phyloP scores from a whole-genome alignment of 2,888 invertebrate genomes.

The Dinocampus coccinellae region DNA sequence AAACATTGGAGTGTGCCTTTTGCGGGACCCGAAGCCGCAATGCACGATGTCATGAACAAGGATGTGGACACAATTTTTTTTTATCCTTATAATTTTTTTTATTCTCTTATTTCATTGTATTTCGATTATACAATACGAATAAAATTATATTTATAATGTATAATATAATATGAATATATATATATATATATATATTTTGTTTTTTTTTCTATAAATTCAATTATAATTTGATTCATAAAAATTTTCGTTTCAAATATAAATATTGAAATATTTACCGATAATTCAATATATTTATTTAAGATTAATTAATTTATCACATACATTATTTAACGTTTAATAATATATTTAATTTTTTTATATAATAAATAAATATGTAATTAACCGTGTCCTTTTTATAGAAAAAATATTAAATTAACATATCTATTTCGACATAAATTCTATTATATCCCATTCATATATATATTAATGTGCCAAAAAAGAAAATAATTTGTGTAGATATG shows the following conservation, averaged over 20 bases:
- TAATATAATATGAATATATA: not conserved
- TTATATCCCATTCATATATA: not conserved
- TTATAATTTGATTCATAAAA: not conserved
- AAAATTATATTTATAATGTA: slow-evolving; percentile 13
- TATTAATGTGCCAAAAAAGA: not conserved
- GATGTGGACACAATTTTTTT: not conserved
- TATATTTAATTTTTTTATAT: too few species aligned
- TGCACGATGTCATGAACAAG: not conserved
- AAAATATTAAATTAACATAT: not conserved
- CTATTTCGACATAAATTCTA: slow-evolving; percentile 1
- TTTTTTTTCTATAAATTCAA: not conserved
- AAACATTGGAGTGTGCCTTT: slow-evolving; percentile 35
- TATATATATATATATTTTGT: not conserved
- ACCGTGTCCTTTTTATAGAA: too few species aligned
- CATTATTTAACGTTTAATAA: too few species aligned
- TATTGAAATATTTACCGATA: too few species aligned
- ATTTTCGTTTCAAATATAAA: too few species aligned
- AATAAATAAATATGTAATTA: too few species aligned
- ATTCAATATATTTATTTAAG: too few species aligned
- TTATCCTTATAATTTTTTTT: too few species aligned
- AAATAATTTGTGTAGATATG: not conserved
- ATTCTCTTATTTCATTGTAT: not conserved
- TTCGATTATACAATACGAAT: slow-evolving; percentile 2
- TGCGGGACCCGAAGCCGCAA: not conserved
- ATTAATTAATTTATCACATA: too few species aligned